Evolutionary conservation across 2,797 vertebrate species (phyloP).

Genomic region (Lithobates sylvaticus): DNA sequence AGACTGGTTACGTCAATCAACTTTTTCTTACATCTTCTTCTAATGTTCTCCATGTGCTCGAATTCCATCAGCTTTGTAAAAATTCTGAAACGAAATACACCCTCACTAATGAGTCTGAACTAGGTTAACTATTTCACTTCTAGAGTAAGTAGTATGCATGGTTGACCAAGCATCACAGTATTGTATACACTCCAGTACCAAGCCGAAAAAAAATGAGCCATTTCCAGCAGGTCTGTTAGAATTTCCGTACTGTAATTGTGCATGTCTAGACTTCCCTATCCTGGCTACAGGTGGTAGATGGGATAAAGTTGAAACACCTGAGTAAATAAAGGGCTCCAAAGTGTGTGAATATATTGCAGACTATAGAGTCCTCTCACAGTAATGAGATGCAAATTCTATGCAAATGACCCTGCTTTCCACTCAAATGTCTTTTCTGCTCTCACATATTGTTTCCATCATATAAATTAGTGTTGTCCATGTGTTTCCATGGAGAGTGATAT

Average conservation of each 20-base stretch:
- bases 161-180: not conserved
- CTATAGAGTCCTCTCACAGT: not conserved
- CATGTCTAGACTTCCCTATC: conserved; percentile 38
- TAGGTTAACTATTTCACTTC: not conserved
- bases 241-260: conserved; percentile 43
- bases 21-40: not conserved
- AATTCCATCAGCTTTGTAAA: not conserved
- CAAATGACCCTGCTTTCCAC: conserved; percentile 3
- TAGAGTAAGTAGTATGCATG: not conserved
- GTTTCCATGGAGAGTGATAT: conserved; percentile 26
- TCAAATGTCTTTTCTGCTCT: not conserved
- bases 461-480: not conserved
- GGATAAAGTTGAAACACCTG: conserved; percentile 39
- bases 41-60: conserved; percentile 18
- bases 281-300: conserved; percentile 36
- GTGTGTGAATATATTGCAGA: not conserved
- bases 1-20: conserved; percentile 14
- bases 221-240: conserved; percentile 18
- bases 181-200: not conserved
- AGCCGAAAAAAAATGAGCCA: conserved; percentile 2
- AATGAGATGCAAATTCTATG: conserved; percentile 45
- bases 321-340: conserved; percentile 15
- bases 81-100: not conserved
- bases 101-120: not conserved
- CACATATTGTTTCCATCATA: conserved; percentile 6